Conservation (phyloP, 2,888 invertebrate genomes). For the Miltochrista miniata region DNA sequence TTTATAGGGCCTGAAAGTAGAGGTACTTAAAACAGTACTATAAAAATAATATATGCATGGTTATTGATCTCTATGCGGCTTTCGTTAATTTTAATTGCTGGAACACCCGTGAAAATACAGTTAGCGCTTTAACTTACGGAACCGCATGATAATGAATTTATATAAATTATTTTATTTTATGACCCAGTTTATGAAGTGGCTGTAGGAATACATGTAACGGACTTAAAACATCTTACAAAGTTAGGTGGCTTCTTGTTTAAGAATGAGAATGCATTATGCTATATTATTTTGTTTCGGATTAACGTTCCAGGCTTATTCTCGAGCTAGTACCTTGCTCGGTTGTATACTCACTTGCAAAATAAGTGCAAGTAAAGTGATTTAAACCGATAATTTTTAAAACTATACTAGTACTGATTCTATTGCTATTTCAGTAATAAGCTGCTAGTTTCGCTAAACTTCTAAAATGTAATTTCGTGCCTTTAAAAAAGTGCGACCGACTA, state of each 20-base stretch:
- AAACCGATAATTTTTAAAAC: not conserved
- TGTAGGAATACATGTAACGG: too few relatives aligned
- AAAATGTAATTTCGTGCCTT: too few relatives aligned
- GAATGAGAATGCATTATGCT: not conserved
- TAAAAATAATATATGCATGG: not conserved
- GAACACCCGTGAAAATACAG: not conserved
- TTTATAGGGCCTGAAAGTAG: slow-evolving; percentile 12
- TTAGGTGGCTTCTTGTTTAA: too few relatives aligned
- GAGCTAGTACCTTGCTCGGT: not conserved
- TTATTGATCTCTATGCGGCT: slow-evolving; percentile 3
- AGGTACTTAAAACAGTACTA: not conserved
- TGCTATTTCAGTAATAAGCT: too few relatives aligned
- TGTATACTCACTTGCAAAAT: not conserved
- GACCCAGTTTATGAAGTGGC: too few relatives aligned
- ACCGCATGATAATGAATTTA: not conserved
- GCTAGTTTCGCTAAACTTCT: too few relatives aligned
- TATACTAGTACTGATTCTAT: too few relatives aligned
- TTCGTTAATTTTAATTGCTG: slow-evolving; percentile 7
- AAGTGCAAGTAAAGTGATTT: not conserved
- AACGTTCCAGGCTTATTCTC: too few relatives aligned
- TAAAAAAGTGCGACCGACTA: too few relatives aligned
- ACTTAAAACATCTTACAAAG: too few relatives aligned
- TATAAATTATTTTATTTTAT: not conserved
- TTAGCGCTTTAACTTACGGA: not conserved
- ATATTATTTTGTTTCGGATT: too few relatives aligned